phyloP scores from a whole-genome alignment of 2,113 vertebrate genomes.

The Oreamnos americanus region DNA sequence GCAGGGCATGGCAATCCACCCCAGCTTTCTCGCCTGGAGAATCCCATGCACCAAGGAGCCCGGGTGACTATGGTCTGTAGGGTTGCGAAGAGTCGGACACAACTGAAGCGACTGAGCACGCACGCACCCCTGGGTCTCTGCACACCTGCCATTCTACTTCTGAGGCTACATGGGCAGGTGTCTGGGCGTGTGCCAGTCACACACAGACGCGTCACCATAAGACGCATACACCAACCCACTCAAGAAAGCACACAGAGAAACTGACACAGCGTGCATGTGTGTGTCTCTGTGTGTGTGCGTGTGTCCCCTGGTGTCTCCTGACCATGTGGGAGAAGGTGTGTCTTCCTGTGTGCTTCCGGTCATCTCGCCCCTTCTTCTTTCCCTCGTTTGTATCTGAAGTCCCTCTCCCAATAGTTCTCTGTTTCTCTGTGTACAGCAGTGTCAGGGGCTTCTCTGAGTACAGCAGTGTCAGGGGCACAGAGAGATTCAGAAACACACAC shows the following conservation, averaged over 20 bases:
- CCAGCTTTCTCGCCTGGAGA: not conserved
- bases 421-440: not conserved
- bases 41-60: not conserved
- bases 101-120: not conserved
- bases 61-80: not conserved
- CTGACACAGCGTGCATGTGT: not conserved
- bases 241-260: not conserved
- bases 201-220: not conserved
- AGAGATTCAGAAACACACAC: not conserved
- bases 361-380: not conserved
- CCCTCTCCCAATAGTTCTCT: not conserved
- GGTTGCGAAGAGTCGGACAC: rapidly evolving
- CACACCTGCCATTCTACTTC: not conserved
- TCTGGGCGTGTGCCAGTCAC: not conserved
- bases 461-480: not conserved
- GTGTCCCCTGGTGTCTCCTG: not conserved
- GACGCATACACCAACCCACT: not conserved
- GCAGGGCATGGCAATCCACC: not conserved
- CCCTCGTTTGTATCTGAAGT: not conserved
- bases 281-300: not conserved
- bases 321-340: not conserved
- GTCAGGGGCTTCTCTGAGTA: not conserved
- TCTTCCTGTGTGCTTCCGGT: not conserved
- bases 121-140: not conserved
- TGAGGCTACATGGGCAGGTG: not conserved